A percentile compares a stretch with the other conserved stretches of the same genome.
Evolutionary conservation across 2,888 invertebrate species (phyloP).

Genomic region (Petrolisthes manimaculis): DNA sequence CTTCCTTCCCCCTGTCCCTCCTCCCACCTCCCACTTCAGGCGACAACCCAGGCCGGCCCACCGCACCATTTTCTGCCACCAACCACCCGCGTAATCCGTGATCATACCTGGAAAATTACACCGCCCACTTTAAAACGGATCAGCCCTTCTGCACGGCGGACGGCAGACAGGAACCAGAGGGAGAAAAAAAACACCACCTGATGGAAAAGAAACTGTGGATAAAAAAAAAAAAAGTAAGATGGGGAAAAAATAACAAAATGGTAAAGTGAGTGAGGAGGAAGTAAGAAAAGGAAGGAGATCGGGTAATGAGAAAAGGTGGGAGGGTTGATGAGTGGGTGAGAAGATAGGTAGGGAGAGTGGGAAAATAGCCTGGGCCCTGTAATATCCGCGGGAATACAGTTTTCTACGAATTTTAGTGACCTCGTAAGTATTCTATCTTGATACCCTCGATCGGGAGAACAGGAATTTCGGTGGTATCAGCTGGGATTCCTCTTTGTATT

Average conservation of each 20-base stretch:
- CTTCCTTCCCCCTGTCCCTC: background rate
- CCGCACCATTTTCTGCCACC: slow-evolving; percentile 40
- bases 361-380: too few species aligned
- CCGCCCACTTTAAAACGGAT: slow-evolving; percentile 42
- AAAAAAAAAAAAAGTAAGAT: background rate
- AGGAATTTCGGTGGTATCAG: too few species aligned
- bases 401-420: too few species aligned
- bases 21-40: background rate
- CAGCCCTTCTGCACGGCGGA: background rate
- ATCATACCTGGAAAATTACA: slow-evolving; percentile 50
- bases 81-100: slow-evolving; percentile 41
- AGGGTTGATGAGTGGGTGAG: too few species aligned
- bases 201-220: background rate
- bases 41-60: background rate
- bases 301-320: background rate
- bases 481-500: too few species aligned
- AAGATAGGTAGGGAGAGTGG: too few species aligned
- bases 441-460: too few species aligned
- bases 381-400: too few species aligned
- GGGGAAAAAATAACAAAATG: background rate
- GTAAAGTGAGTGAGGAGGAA: background rate
- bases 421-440: too few species aligned
- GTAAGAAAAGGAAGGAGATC: background rate
- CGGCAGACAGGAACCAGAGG: background rate
- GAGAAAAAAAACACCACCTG: background rate